A percentile compares a stretch with the other conserved stretches of the same genome.
Evolutionary conservation across 2,797 vertebrate species (phyloP).

Genomic region (Phrynocephalus vlangalii): DNA sequence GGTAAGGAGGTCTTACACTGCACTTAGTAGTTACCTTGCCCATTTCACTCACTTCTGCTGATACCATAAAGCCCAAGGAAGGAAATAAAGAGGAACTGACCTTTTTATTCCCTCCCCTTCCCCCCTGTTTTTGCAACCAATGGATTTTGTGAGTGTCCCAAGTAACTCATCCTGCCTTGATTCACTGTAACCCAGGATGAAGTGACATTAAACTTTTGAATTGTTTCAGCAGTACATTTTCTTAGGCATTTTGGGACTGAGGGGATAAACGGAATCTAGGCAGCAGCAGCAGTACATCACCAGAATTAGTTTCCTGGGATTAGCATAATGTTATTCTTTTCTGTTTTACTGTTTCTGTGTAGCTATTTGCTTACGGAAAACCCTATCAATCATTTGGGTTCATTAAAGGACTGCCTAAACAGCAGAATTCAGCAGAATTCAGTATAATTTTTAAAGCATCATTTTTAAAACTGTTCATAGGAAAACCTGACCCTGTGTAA

Average conservation of each 20-base stretch:
- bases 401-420: constrained; percentile 79
- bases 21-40: not conserved
- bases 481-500: constrained; percentile 62
- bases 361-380: constrained; percentile 79
- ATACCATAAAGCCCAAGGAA: not conserved
- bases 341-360: constrained; percentile 74
- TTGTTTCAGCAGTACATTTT: constrained; percentile 75
- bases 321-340: constrained; percentile 78
- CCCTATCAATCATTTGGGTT: constrained; percentile 75
- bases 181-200: constrained; percentile 55
- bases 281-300: constrained; percentile 72
- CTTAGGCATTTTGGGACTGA: constrained; percentile 54
- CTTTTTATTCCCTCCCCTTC: not conserved
- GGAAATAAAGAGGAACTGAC: not conserved
- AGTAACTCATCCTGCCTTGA: constrained; percentile 47
- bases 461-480: constrained; percentile 70
- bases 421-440: constrained; percentile 65
- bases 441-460: constrained; percentile 71
- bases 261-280: constrained; percentile 36
- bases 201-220: constrained; percentile 69
- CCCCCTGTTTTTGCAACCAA: constrained; percentile 30
- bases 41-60: not conserved
- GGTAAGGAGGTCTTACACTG: not conserved
- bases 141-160: constrained; percentile 37
- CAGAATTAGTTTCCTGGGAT: constrained; percentile 80